These are phyloP conservation scores for Isichthys henryi DNA, from an alignment of 2,113 vertebrate genomes.

Conservation along the genomic window DNA sequence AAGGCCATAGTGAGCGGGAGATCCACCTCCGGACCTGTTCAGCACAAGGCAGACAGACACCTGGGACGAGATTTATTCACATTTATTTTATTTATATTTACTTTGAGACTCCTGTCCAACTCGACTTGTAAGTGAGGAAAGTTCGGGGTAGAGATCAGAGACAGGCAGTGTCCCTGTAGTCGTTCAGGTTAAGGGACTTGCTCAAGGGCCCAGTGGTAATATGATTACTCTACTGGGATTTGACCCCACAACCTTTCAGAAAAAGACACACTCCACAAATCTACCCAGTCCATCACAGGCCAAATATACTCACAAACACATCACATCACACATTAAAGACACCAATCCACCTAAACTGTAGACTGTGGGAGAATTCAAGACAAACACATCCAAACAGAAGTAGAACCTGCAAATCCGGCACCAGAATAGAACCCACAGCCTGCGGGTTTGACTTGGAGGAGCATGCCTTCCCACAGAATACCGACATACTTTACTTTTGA, in stretches of 20 bases:
- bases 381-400: background rate
- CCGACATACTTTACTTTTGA: background rate
- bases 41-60: background rate
- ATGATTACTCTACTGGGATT: background rate
- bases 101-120: background rate
- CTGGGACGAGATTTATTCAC: background rate
- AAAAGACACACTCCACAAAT: background rate
- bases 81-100: background rate
- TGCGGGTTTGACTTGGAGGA: background rate
- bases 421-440: background rate
- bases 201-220: background rate
- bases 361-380: background rate
- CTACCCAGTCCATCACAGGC: background rate
- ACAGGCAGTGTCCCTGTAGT: too few species aligned
- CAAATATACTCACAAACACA: background rate
- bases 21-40: background rate
- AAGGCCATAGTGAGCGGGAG: background rate
- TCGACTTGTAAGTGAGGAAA: background rate
- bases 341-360: background rate
- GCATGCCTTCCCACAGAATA: background rate
- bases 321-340: background rate
- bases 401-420: background rate
- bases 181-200: background rate
- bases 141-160: too few species aligned
- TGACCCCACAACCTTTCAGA: background rate